Evolutionary conservation across 2,113 vertebrate genomes (phyloP).

Genomic region (Corythornis vintsioides): DNA sequence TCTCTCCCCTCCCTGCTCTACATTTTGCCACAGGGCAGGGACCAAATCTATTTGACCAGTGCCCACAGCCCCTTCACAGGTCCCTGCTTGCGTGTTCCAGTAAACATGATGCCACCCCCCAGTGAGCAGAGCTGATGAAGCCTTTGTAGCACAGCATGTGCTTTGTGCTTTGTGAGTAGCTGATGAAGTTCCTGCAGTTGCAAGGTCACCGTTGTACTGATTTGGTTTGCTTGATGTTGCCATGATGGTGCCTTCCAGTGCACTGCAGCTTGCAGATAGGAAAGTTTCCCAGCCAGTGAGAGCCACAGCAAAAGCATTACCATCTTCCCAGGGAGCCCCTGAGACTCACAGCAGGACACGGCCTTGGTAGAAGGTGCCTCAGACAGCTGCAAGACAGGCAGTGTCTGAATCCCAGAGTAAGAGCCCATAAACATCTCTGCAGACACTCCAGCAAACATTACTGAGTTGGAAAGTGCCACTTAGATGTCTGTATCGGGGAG

Average conservation of each 20-base stretch:
- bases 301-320: background rate
- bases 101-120: fast-evolving
- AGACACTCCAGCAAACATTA: background rate
- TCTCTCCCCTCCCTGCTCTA: background rate
- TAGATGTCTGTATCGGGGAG: background rate
- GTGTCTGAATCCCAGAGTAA: background rate
- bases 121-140: background rate
- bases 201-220: background rate
- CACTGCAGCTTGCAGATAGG: background rate
- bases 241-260: background rate
- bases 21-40: background rate
- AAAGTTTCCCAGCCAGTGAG: background rate
- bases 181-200: background rate
- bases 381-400: background rate
- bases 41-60: background rate
- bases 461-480: background rate
- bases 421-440: background rate
- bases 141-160: background rate
- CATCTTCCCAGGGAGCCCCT: background rate
- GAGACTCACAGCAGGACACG: background rate
- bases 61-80: background rate
- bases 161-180: background rate
- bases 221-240: background rate
- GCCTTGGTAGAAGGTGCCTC: background rate
- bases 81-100: fast-evolving